A percentile compares a stretch with the other conserved stretches of the same genome.
Conservation (phyloP, 2,113 vertebrate species). For the Prionailurus bengalensis region DNA sequence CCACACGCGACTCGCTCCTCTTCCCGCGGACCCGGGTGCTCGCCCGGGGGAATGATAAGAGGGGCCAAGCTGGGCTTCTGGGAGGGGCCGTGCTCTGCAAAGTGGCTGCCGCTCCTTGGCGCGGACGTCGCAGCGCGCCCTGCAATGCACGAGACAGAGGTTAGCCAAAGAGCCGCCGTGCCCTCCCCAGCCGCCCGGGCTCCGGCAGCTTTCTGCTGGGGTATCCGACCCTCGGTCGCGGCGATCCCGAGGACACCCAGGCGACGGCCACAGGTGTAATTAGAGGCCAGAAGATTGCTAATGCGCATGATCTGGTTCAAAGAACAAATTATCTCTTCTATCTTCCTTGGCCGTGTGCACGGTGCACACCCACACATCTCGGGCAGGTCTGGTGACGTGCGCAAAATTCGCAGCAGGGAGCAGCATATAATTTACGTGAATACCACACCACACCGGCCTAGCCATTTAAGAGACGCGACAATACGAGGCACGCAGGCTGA, state of each 20-base stretch:
- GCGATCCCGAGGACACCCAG: background rate
- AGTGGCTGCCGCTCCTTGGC: slow-evolving; percentile 78
- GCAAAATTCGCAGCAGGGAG: background rate
- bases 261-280: slow-evolving; percentile 13
- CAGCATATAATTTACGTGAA: background rate
- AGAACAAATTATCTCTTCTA: slow-evolving; percentile 65
- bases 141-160: slow-evolving; percentile 75
- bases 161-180: fast-evolving
- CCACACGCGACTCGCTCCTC: slow-evolving; percentile 90
- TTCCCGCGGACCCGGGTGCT: slow-evolving; percentile 83
- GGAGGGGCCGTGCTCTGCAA: slow-evolving; percentile 84
- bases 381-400: slow-evolving; percentile 55
- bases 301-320: slow-evolving; percentile 69
- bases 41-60: slow-evolving; percentile 85
- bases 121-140: slow-evolving; percentile 85
- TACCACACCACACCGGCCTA: background rate
- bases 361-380: slow-evolving; percentile 54
- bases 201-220: background rate
- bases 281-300: slow-evolving; percentile 45
- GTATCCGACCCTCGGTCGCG: background rate
- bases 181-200: background rate
- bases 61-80: slow-evolving; percentile 89
- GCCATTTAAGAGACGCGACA: background rate
- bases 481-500: background rate
- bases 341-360: slow-evolving; percentile 11